Conservation (phyloP, 1,140 invertebrate genomes). For the Asobara japonica region DNA sequence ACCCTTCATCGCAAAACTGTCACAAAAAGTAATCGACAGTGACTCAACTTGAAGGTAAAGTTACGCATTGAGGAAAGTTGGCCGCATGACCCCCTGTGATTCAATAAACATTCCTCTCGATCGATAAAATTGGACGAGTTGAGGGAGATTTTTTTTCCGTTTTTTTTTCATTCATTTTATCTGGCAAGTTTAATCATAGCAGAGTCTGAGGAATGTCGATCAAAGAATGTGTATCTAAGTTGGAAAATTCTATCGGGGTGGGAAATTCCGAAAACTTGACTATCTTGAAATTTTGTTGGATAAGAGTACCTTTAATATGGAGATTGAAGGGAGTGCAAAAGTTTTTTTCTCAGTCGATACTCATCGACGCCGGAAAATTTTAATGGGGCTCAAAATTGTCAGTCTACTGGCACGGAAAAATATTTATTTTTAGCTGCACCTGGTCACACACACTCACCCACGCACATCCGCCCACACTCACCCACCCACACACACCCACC, state of each 20-base stretch:
- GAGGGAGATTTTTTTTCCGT: not conserved
- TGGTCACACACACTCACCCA: too few species aligned
- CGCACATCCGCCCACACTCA: too few species aligned
- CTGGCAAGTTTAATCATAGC: constrained; percentile 3
- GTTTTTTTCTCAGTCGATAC: too few species aligned
- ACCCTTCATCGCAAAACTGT: constrained; percentile 15
- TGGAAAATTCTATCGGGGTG: not conserved
- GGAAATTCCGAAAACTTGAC: not conserved
- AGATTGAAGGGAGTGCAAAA: too few species aligned
- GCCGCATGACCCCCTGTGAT: not conserved
- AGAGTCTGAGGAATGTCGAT: not conserved
- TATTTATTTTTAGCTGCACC: too few species aligned
- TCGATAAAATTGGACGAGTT: not conserved
- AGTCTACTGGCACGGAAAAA: too few species aligned
- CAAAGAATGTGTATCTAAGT: not conserved
- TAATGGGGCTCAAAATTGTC: too few species aligned
- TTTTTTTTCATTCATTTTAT: not conserved
- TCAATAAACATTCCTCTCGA: constrained; percentile 30
- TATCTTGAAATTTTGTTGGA: not conserved
- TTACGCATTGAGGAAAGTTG: not conserved
- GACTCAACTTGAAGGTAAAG: constrained; percentile 14
- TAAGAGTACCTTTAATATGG: not conserved
- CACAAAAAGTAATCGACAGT: constrained; percentile 27
- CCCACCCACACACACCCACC: too few species aligned
- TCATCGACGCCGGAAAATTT: too few species aligned